Evolutionary conservation across 2,113 vertebrate species (phyloP).

Genomic region (Prolemur simus): DNA sequence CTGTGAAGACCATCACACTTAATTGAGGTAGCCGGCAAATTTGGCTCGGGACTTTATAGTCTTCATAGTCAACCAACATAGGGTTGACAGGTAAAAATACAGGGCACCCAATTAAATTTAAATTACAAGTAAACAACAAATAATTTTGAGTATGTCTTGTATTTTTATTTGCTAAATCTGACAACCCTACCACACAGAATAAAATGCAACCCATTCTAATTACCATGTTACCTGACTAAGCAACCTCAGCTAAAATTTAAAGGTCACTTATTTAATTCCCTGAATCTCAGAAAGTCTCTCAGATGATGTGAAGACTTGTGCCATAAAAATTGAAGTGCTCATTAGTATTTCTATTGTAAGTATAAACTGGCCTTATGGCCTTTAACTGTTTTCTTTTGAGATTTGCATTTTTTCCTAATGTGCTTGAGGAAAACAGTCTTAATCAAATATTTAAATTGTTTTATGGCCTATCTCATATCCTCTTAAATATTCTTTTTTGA

Average conservation of each 20-base stretch:
- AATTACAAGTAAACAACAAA: neutral
- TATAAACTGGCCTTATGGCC: neutral
- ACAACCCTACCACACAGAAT: neutral
- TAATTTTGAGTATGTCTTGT: neutral
- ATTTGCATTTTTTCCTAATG: neutral
- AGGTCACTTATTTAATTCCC: neutral
- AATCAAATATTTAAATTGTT: constrained; percentile 8
- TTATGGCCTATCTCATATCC: neutral
- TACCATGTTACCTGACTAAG: neutral
- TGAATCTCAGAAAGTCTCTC: constrained; percentile 11
- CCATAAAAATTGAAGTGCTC: neutral
- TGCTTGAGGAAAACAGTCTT: constrained; percentile 8
- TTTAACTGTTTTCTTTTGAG: neutral
- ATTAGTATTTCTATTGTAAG: neutral
- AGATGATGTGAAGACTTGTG: neutral
- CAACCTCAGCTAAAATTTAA: constrained; percentile 5
- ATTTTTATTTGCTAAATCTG: neutral
- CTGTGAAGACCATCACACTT: neutral
- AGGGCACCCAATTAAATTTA: neutral
- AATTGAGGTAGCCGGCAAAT: neutral
- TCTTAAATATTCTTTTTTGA: constrained; percentile 36
- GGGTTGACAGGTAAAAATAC: neutral
- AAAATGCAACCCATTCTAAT: neutral
- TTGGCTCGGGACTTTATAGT: neutral
- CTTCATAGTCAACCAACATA: neutral